phyloP scores from a whole-genome alignment of 2,888 invertebrate species.

The Alsophila aescularia region DNA sequence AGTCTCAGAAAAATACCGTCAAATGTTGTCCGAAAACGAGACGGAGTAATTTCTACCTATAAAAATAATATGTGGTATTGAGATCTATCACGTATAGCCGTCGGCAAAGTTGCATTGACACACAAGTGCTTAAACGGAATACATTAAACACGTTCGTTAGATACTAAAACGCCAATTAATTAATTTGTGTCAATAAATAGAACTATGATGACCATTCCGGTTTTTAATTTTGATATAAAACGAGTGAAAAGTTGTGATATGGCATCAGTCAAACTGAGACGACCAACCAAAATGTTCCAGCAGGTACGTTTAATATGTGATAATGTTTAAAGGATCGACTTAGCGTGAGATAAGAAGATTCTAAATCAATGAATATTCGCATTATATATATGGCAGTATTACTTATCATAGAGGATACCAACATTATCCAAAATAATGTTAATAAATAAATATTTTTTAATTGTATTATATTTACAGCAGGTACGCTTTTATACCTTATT shows the following conservation, averaged over 20 bases:
- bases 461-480: too few species aligned
- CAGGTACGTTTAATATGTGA: conserved; percentile 42
- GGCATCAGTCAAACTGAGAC: conserved; percentile 38
- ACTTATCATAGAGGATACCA: too few species aligned
- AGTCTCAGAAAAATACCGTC: too few species aligned
- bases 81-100: neutral
- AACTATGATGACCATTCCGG: conserved; percentile 24
- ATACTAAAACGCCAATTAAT: conserved; percentile 1
- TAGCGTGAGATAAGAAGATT: too few species aligned
- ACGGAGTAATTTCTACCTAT: neutral
- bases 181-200: conserved; percentile 8
- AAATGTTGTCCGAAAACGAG: too few species aligned
- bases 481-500: too few species aligned
- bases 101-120: neutral
- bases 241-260: conserved; percentile 18
- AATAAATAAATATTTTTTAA: too few species aligned
- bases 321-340: too few species aligned
- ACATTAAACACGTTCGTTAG: neutral
- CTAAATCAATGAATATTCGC: too few species aligned
- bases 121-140: conserved; percentile 7
- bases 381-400: too few species aligned
- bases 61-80: neutral
- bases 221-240: conserved; percentile 29
- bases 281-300: conserved; percentile 51
- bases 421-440: too few species aligned